Percentiles rank a stretch among this genome's conserved stretches.
These are phyloP conservation scores for Athene cunicularia DNA, from an alignment of 2,113 vertebrate species.

Conservation along the genomic window DNA sequence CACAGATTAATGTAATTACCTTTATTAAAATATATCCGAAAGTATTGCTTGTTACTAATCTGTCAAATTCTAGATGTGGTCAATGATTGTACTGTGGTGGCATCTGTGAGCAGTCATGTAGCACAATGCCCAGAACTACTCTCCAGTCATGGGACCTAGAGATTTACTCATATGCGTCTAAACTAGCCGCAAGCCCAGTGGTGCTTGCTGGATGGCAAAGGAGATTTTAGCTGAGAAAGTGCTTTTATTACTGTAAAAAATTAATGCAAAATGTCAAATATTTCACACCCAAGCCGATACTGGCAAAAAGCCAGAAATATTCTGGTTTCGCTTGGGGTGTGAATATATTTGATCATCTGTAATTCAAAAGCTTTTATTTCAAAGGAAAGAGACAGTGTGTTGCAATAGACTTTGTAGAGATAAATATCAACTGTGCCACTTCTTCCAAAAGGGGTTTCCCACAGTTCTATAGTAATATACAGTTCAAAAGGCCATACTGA, in stretches of 20 bases:
- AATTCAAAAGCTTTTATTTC: constrained; percentile 64
- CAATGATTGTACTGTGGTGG: neutral
- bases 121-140: neutral
- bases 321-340: constrained; percentile 61
- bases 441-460: constrained; percentile 70
- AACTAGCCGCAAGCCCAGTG: neutral
- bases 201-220: constrained; percentile 5
- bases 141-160: neutral
- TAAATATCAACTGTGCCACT: constrained; percentile 61
- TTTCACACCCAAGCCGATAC: constrained; percentile 51
- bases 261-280: constrained; percentile 58
- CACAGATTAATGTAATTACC: neutral
- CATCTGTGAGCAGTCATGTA: neutral
- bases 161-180: neutral
- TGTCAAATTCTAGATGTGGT: neutral
- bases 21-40: neutral
- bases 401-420: constrained; percentile 59
- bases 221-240: constrained; percentile 44
- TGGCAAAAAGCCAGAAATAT: constrained; percentile 53
- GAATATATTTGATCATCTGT: constrained; percentile 63
- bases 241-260: constrained; percentile 49
- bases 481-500: constrained; percentile 61
- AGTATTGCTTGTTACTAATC: neutral
- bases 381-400: constrained; percentile 52
- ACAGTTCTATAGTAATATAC: constrained; percentile 40